phyloP scores from a whole-genome alignment of 2,888 invertebrate species.

The Lymantria monacha region DNA sequence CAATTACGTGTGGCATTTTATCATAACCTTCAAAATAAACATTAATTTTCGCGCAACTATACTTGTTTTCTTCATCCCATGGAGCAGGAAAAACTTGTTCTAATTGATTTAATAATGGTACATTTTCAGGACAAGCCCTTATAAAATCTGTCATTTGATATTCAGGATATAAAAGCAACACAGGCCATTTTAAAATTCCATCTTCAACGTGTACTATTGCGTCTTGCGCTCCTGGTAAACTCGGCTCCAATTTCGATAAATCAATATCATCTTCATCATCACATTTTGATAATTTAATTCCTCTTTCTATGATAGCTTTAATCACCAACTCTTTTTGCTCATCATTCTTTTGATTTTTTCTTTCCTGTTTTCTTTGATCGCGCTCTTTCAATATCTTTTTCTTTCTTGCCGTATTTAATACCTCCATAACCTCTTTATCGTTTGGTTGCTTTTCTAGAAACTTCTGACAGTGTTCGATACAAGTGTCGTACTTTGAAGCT shows the following conservation, averaged over 20 bases:
- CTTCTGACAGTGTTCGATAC: constrained; percentile 87
- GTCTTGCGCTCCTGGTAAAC: constrained; percentile 84
- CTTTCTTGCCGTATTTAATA: constrained; percentile 70
- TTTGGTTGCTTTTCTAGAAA: constrained; percentile 82
- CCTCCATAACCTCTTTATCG: constrained; percentile 70
- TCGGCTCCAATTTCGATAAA: constrained; percentile 83
- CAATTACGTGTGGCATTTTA: constrained; percentile 82
- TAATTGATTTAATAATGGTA: constrained; percentile 72
- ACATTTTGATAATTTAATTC: constrained; percentile 80
- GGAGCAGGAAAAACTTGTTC: constrained; percentile 86
- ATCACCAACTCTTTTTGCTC: constrained; percentile 63
- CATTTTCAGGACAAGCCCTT: constrained; percentile 89
- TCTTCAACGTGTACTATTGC: constrained; percentile 84
- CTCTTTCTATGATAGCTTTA: constrained; percentile 66
- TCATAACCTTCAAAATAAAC: constrained; percentile 89
- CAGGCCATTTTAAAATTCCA: constrained; percentile 90
- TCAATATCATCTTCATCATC: constrained; percentile 71
- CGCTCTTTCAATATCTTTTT: constrained; percentile 74
- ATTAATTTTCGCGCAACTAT: constrained; percentile 82
- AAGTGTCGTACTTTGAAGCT: constrained; percentile 86
- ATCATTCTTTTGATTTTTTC: constrained; percentile 61
- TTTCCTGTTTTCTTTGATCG: constrained; percentile 79
- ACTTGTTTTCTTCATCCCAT: constrained; percentile 87
- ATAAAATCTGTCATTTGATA: constrained; percentile 93
- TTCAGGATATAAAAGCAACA: constrained; percentile 94